Percentiles rank a stretch among this genome's conserved stretches.
phyloP scores from a whole-genome alignment of 2,797 vertebrate genomes.

The Oryzias dopingdopingensis region DNA sequence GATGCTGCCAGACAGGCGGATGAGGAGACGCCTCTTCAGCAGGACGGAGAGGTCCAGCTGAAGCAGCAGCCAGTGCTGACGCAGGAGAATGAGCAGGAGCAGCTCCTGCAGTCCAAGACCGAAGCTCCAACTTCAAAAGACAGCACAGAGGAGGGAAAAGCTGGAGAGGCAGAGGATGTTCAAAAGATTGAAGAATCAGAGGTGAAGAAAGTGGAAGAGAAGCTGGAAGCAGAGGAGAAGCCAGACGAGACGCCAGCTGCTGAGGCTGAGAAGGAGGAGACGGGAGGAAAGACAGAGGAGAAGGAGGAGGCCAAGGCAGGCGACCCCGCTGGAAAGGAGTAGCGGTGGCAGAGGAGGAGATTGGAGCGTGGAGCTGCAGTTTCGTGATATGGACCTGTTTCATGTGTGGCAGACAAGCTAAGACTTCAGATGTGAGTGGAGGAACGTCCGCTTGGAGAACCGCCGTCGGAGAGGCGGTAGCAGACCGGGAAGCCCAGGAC shows the following conservation, averaged over 20 bases:
- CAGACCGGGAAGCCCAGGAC: slow-evolving; percentile 66
- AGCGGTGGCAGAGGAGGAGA: slow-evolving; percentile 36
- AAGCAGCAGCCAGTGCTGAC: slow-evolving; percentile 58
- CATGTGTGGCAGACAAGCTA: slow-evolving; percentile 45
- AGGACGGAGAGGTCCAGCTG: slow-evolving; percentile 71
- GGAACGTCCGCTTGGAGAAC: slow-evolving; percentile 26
- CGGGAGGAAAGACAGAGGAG: slow-evolving; percentile 50
- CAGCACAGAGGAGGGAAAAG: slow-evolving; percentile 42
- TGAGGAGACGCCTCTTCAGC: slow-evolving; percentile 66
- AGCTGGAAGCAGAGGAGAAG: slow-evolving; percentile 33
- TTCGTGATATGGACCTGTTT: slow-evolving; percentile 52
- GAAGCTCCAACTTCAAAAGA: slow-evolving; percentile 41
- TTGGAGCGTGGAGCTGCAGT: slow-evolving; percentile 14
- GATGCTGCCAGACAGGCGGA: slow-evolving; percentile 29
- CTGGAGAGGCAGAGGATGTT: slow-evolving; percentile 3
- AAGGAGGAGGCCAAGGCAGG: slow-evolving; percentile 58
- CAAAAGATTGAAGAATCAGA: slow-evolving; percentile 31
- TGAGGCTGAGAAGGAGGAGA: slow-evolving; percentile 38
- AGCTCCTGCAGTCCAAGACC: slow-evolving; percentile 49
- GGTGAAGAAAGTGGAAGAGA: slow-evolving; percentile 38
- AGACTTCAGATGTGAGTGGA: slow-evolving; percentile 24
- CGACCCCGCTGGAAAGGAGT: slow-evolving; percentile 56
- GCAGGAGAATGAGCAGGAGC: slow-evolving; percentile 63
- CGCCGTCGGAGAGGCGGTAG: slow-evolving; percentile 20
- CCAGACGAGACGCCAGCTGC: slow-evolving; percentile 20